A percentile compares a stretch with the other conserved stretches of the same genome.
These are phyloP conservation scores for Alethe castanea DNA, from an alignment of 2,113 vertebrate genomes.

Conservation along the genomic window DNA sequence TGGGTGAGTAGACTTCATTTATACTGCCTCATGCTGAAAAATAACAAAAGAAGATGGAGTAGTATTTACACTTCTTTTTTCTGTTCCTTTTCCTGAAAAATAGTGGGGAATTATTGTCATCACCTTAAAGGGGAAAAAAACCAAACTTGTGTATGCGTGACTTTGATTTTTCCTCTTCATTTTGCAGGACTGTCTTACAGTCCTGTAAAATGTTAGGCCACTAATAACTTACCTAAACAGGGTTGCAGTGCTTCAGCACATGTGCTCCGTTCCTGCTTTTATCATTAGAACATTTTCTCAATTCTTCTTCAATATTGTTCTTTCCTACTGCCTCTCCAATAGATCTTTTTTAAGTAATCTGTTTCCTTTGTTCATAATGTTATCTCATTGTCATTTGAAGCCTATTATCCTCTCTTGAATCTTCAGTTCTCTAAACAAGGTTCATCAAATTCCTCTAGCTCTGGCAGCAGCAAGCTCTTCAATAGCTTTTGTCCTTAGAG, in stretches of 20 bases:
- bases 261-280: background rate
- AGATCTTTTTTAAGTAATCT: background rate
- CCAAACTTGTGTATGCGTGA: fast-evolving
- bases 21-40: background rate
- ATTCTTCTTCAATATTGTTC: background rate
- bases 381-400: background rate
- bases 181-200: background rate
- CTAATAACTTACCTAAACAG: background rate
- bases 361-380: background rate
- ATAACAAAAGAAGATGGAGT: background rate
- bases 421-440: background rate
- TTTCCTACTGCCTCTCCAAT: background rate
- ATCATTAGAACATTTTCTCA: background rate
- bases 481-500: background rate
- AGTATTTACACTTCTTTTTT: background rate
- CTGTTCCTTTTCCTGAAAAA: background rate
- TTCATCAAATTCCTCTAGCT: background rate
- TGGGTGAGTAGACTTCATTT: background rate
- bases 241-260: background rate
- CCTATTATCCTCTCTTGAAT: background rate
- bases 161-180: background rate
- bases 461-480: background rate
- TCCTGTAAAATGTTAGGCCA: background rate
- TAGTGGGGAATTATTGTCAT: background rate
- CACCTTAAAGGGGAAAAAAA: background rate